Conservation (phyloP, 2,113 vertebrate genomes). For the Apteryx mantelli region DNA sequence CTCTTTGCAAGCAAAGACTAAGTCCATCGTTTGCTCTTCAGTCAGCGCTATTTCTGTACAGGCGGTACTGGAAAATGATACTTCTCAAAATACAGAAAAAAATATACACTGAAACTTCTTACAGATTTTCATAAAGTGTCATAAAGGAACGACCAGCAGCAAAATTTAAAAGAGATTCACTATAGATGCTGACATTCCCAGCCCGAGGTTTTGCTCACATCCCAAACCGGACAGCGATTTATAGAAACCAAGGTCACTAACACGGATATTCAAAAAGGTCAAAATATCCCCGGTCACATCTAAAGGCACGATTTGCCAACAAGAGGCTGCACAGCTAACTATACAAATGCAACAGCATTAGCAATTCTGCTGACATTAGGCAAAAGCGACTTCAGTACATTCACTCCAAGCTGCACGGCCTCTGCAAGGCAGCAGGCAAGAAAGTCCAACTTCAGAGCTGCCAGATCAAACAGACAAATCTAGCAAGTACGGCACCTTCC, state of each 20-base stretch:
- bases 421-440: background rate
- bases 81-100: background rate
- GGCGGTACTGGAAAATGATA: background rate
- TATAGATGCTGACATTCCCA: fast-evolving
- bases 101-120: background rate
- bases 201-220: background rate
- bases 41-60: fast-evolving
- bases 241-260: background rate
- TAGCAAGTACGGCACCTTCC: background rate
- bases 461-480: background rate
- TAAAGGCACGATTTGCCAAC: background rate
- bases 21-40: background rate
- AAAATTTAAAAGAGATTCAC: background rate
- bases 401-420: background rate
- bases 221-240: background rate
- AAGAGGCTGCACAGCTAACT: background rate
- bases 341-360: fast-evolving
- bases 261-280: background rate
- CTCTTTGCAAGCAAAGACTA: background rate
- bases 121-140: background rate
- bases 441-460: background rate
- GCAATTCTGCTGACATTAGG: background rate
- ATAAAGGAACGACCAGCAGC: background rate
- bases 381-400: background rate
- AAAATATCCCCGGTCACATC: background rate